Evolutionary conservation across 1,140 invertebrate species (phyloP).

Genomic region (Macrosteles quadrilineatus): DNA sequence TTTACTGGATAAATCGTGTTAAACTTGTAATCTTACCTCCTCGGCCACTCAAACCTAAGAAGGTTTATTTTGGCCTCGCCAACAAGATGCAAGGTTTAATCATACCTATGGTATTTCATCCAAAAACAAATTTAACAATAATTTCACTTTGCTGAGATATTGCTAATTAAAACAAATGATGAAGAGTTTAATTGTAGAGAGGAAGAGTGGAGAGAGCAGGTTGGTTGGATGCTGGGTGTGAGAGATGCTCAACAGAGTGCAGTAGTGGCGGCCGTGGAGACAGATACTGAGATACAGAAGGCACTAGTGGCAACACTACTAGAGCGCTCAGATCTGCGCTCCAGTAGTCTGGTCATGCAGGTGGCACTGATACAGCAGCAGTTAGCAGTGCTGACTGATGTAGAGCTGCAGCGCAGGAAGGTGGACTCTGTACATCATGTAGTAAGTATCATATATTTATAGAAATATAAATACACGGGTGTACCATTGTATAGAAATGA

Average conservation of each 20-base stretch:
- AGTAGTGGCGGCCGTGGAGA: slow-evolving; percentile 60
- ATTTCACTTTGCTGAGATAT: no score
- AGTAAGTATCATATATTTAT: slow-evolving; percentile 48
- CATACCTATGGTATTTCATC: no score
- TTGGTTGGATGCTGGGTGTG: slow-evolving; percentile 59
- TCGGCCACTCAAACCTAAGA: no score
- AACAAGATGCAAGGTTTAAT: no score
- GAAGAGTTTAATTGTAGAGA: slow-evolving; percentile 52
- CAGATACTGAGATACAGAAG: slow-evolving; percentile 71
- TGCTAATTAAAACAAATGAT: no score
- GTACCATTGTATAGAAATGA: no score
- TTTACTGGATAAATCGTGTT: no score
- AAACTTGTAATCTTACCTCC: no score
- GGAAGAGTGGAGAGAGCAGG: slow-evolving; percentile 58
- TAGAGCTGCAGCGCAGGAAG: slow-evolving; percentile 73
- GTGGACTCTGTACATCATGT: slow-evolving; percentile 67
- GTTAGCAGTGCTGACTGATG: slow-evolving; percentile 68
- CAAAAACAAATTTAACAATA: no score
- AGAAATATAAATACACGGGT: slow-evolving; percentile 1
- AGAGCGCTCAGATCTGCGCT: slow-evolving; percentile 71
- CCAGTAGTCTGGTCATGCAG: slow-evolving; percentile 74
- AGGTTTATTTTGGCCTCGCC: no score
- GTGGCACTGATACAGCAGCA: slow-evolving; percentile 75
- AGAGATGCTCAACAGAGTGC: slow-evolving; percentile 60
- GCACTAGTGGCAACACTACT: slow-evolving; percentile 70